phyloP scores from a whole-genome alignment of 2,113 vertebrate species.

The Lampris megalopsis region DNA sequence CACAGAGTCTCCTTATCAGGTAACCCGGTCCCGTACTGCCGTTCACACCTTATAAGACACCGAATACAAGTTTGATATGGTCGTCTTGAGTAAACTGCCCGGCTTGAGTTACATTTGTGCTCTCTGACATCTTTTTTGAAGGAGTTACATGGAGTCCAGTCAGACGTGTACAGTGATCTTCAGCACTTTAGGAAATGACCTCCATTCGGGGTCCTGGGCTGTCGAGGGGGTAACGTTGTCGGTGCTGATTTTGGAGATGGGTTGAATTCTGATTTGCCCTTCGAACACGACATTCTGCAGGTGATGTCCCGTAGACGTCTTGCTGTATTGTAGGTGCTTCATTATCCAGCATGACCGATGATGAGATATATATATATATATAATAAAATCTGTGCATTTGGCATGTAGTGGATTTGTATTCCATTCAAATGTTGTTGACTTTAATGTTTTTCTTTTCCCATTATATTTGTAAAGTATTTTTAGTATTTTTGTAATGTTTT shows the following conservation, averaged over 20 bases:
- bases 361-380: neutral
- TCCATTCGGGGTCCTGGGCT: too few relatives aligned
- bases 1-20: conserved; percentile 83
- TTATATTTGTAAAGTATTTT: neutral
- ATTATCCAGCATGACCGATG: neutral
- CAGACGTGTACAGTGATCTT: conserved; percentile 82
- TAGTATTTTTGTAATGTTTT: neutral
- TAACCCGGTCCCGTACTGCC: conserved; percentile 31
- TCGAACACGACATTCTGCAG: neutral
- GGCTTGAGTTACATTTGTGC: neutral
- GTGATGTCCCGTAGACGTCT: neutral
- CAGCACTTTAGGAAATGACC: conserved; percentile 74
- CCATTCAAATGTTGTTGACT: neutral
- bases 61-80: neutral
- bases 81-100: neutral
- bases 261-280: neutral
- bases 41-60: neutral
- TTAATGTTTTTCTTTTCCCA: neutral
- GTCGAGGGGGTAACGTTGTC: neutral
- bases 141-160: conserved; percentile 82
- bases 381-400: conserved; percentile 11
- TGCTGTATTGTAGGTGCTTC: neutral
- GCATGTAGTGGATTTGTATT: conserved; percentile 5
- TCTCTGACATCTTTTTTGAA: conserved; percentile 50
- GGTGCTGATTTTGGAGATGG: neutral